Conservation (phyloP, 2,113 vertebrate genomes). For the Oncorhynchus tshawytscha region DNA sequence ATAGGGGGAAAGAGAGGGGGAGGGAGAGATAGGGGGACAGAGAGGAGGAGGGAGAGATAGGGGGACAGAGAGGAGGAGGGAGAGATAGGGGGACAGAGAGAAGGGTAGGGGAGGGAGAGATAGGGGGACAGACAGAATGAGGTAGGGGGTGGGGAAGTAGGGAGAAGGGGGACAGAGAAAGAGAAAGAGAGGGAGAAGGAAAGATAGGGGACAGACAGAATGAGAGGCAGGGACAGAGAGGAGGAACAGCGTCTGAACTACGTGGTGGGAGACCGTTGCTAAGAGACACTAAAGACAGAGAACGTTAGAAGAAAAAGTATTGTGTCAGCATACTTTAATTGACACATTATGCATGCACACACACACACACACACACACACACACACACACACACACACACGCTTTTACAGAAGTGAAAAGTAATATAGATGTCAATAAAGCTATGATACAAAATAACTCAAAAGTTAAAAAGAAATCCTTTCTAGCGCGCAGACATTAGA, state of each 20-base stretch:
- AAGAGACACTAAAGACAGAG: constrained; percentile 17
- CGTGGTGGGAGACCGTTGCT: constrained; percentile 8
- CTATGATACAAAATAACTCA: not conserved
- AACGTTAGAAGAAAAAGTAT: not conserved
- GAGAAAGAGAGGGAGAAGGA: too few relatives aligned
- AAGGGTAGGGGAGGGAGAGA: too few relatives aligned
- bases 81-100: too few relatives aligned
- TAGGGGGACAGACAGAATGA: too few relatives aligned
- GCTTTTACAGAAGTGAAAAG: not conserved
- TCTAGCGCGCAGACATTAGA: not conserved
- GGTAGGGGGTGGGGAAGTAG: too few relatives aligned
- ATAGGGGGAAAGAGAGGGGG: too few relatives aligned
- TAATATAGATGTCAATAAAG: not conserved
- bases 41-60: too few relatives aligned
- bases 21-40: too few relatives aligned
- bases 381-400: constrained; percentile 8
- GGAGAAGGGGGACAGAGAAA: too few relatives aligned
- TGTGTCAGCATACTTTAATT: not conserved
- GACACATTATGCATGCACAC: not conserved
- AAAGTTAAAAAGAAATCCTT: not conserved
- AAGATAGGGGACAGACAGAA: too few relatives aligned
- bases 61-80: too few relatives aligned
- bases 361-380: constrained; percentile 21
- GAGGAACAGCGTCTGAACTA: constrained; percentile 9
- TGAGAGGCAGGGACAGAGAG: constrained; percentile 5